A percentile compares a stretch with the other conserved stretches of the same genome.
phyloP scores from a whole-genome alignment of 92 coral and sea anemone species.

The Porites divaricata region DNA sequence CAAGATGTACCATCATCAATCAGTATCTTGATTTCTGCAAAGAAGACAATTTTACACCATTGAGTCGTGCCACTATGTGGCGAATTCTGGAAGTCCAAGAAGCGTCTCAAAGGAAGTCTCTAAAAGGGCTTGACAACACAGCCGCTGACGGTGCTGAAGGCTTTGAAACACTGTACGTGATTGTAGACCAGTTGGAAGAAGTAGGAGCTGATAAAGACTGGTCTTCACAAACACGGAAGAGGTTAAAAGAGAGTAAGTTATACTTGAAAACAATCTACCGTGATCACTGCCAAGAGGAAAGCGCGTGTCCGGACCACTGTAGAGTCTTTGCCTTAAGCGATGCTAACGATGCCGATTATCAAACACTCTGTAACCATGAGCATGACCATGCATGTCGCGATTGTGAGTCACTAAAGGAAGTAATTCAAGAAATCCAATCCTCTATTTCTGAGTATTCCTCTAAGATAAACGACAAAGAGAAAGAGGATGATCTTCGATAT shows the following conservation, averaged over 20 bases:
- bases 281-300: constrained; percentile 43
- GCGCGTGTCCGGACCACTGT: constrained; percentile 66
- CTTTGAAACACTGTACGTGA: constrained; percentile 27
- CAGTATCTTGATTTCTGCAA: constrained; percentile 65
- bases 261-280: constrained; percentile 56
- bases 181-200: constrained; percentile 44
- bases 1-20: constrained; percentile 53
- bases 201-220: constrained; percentile 50
- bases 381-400: constrained; percentile 35
- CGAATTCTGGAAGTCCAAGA: too few relatives aligned
- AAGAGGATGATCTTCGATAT: constrained; percentile 42
- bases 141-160: constrained; percentile 63
- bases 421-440: constrained; percentile 23
- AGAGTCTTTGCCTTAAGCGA: constrained; percentile 56
- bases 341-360: constrained; percentile 34
- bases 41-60: constrained; percentile 30
- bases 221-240: constrained; percentile 29
- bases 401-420: constrained; percentile 55
- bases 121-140: constrained; percentile 62
- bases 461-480: constrained; percentile 39
- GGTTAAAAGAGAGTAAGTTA: constrained; percentile 34
- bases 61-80: too few relatives aligned
- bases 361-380: constrained; percentile 33
- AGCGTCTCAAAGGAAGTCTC: not conserved
- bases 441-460: constrained; percentile 35